These are phyloP conservation scores for Panagrolaimus sp. DNA, from an alignment of 1,140 invertebrate species.

Conservation along the genomic window DNA sequence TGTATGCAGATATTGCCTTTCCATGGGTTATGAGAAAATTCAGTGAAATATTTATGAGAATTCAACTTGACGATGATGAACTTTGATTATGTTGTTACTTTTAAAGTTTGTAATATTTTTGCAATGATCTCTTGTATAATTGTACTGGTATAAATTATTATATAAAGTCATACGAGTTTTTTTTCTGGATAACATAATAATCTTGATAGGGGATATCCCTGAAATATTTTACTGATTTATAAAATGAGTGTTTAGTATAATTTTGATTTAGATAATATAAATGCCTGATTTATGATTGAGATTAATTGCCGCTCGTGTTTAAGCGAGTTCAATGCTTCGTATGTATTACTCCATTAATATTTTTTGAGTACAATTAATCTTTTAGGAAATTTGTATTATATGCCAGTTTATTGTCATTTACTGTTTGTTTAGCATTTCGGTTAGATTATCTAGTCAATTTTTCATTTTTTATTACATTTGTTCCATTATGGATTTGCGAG, in stretches of 20 bases:
- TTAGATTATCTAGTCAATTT: constrained; percentile 23
- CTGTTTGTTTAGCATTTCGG: constrained; percentile 29
- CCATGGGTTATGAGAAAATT: constrained; percentile 11
- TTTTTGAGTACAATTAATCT: constrained; percentile 2
- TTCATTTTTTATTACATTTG: constrained; percentile 30
- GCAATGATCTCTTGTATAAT: too few relatives aligned
- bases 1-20: constrained; percentile 2
- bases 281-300: constrained; percentile 27
- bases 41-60: constrained; percentile 3
- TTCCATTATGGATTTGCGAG: constrained; percentile 36
- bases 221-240: too few relatives aligned
- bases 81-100: too few relatives aligned
- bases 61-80: neutral
- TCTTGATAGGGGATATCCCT: too few relatives aligned
- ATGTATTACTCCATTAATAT: constrained; percentile 12
- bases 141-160: too few relatives aligned
- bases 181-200: too few relatives aligned
- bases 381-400: constrained; percentile 38
- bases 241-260: too few relatives aligned
- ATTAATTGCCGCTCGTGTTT: constrained; percentile 34
- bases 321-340: constrained; percentile 42
- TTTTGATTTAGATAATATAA: neutral
- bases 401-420: constrained; percentile 27
- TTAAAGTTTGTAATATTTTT: too few relatives aligned
- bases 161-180: too few relatives aligned